phyloP scores from a whole-genome alignment of 1,140 invertebrate genomes.

The Apis mellifera region DNA sequence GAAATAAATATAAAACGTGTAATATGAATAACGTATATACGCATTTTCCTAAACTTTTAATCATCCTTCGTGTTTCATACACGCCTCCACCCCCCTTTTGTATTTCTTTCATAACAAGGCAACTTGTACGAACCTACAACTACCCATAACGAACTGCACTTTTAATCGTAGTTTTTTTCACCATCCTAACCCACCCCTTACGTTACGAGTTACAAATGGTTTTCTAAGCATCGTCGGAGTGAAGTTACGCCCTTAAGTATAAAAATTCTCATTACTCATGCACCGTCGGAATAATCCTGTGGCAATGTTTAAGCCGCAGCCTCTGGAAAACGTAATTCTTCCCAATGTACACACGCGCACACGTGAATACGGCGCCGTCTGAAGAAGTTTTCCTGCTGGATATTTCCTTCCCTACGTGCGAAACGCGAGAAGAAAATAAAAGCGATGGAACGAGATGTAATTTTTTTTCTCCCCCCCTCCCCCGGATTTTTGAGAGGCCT shows the following conservation, averaged over 20 bases:
- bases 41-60: no score
- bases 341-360: conserved; percentile 19
- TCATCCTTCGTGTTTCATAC: no score
- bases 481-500: conserved; percentile 9
- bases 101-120: no score
- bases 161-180: conserved; percentile 1
- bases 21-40: no score
- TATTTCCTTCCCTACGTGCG: conserved; percentile 6
- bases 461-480: conserved; percentile 33
- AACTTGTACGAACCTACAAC: neutral
- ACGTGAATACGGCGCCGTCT: conserved; percentile 22
- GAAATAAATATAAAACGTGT: no score
- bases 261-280: conserved; percentile 49
- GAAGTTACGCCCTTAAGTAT: conserved; percentile 1
- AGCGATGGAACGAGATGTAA: conserved; percentile 30
- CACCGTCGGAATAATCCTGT: conserved; percentile 27
- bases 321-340: conserved; percentile 29
- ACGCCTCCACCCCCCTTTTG: no score
- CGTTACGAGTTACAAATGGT: neutral
- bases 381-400: conserved; percentile 16
- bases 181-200: no score
- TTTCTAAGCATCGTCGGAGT: neutral
- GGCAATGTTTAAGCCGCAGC: conserved; percentile 18
- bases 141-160: neutral
- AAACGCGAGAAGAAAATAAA: conserved; percentile 5